Conservation (phyloP, 2,797 vertebrate species). For the Gymnodraco acuticeps region DNA sequence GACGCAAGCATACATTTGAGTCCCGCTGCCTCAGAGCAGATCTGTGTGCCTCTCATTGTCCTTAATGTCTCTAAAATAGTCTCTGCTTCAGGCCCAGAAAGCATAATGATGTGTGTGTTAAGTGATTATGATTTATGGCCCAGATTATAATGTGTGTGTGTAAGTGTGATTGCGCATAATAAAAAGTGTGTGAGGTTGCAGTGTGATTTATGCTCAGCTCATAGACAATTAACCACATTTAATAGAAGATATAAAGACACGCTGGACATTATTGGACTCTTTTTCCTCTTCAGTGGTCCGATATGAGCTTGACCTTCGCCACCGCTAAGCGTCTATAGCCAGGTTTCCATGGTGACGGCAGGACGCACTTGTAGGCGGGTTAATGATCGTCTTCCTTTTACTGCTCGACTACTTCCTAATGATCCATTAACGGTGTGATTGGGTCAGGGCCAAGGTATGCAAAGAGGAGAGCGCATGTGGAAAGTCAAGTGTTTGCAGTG, state of each 20-base stretch:
- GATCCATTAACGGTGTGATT: slow-evolving; percentile 58
- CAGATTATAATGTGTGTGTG: neutral
- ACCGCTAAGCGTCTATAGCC: slow-evolving; percentile 19
- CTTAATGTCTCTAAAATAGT: neutral
- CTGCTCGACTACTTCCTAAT: slow-evolving; percentile 68
- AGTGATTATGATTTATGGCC: neutral
- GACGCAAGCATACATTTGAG: neutral
- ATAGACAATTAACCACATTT: neutral
- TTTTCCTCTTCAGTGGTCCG: neutral
- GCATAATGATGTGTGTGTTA: neutral
- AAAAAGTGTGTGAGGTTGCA: neutral
- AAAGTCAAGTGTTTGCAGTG: slow-evolving; percentile 43
- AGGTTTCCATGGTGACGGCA: slow-evolving; percentile 55
- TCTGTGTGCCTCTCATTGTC: neutral
- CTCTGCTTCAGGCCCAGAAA: neutral
- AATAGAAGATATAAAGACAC: neutral
- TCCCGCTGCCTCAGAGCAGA: neutral
- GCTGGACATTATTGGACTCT: neutral
- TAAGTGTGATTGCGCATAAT: neutral
- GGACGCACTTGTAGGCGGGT: slow-evolving; percentile 18
- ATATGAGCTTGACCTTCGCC: slow-evolving; percentile 52
- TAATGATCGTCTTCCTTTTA: slow-evolving; percentile 76
- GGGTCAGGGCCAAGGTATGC: slow-evolving; percentile 40
- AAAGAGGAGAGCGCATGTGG: slow-evolving; percentile 22
- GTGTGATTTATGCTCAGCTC: slow-evolving; percentile 2